These are phyloP conservation scores for Galeopterus variegatus DNA, from an alignment of 2,113 vertebrate species.

Conservation along the genomic window DNA sequence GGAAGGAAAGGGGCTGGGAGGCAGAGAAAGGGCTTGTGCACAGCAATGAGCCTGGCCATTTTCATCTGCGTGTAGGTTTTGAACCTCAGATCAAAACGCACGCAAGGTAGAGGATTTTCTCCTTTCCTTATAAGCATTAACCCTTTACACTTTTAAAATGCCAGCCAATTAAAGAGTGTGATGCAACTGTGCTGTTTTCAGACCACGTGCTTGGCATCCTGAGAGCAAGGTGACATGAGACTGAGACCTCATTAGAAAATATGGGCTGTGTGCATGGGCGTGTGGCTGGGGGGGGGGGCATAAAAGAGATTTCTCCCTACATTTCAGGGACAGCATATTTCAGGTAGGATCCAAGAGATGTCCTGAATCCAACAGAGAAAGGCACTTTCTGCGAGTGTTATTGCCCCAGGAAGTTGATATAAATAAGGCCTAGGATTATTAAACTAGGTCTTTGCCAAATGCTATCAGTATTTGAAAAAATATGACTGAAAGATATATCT, in stretches of 20 bases:
- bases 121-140: conserved; percentile 37
- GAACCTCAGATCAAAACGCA: conserved; percentile 77
- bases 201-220: conserved; percentile 52
- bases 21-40: conserved; percentile 43
- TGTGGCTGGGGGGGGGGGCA: neutral
- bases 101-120: neutral
- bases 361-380: neutral
- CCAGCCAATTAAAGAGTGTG: conserved; percentile 28
- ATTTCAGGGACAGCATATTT: neutral
- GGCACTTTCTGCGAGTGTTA: neutral
- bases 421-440: neutral
- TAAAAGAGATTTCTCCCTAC: neutral
- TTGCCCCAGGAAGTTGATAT: neutral
- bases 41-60: conserved; percentile 56
- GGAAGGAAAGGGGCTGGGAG: neutral
- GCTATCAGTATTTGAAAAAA: neutral
- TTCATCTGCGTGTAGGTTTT: conserved; percentile 80
- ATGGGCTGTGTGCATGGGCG: neutral
- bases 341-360: conserved; percentile 2
- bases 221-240: conserved; percentile 46
- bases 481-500: neutral
- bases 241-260: conserved; percentile 40
- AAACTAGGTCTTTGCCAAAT: neutral
- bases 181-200: neutral
- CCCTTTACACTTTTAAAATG: conserved; percentile 60